These are phyloP conservation scores for Ichneumon xanthorius DNA, from an alignment of 2,888 invertebrate genomes.

Conservation along the genomic window DNA sequence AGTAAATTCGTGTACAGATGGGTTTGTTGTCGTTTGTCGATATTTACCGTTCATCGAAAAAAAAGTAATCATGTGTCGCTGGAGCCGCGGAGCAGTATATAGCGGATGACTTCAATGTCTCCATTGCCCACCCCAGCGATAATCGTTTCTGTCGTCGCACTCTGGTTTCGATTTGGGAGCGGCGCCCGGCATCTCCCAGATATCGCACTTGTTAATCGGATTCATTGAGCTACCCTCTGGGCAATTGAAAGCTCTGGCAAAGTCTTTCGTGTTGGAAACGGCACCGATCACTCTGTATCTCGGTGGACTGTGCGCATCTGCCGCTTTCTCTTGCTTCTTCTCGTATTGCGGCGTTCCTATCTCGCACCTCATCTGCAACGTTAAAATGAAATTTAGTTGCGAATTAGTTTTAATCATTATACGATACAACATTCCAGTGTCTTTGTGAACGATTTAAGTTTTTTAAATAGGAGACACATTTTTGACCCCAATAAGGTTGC, in stretches of 20 bases:
- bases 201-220: slow-evolving; percentile 60
- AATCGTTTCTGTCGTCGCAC: background rate
- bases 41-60: background rate
- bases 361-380: slow-evolving; percentile 58
- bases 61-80: background rate
- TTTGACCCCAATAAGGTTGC: background rate
- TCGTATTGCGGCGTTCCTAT: slow-evolving; percentile 15
- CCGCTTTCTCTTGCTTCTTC: background rate
- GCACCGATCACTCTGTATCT: slow-evolving; percentile 57
- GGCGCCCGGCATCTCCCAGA: slow-evolving; percentile 51
- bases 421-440: background rate
- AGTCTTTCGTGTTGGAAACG: slow-evolving; percentile 61
- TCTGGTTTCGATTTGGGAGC: background rate
- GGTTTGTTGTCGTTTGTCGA: background rate
- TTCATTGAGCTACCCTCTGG: slow-evolving; percentile 63
- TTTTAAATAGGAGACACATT: no score
- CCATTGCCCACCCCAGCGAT: slow-evolving; percentile 1
- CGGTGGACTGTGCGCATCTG: slow-evolving; percentile 52
- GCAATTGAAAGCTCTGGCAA: slow-evolving; percentile 61
- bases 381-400: background rate
- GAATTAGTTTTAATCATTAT: background rate
- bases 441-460: no score
- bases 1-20: background rate
- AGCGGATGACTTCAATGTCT: background rate
- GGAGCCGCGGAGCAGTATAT: background rate